These are phyloP conservation scores for Pelosia muscerda DNA, from an alignment of 2,888 invertebrate genomes.

Conservation along the genomic window DNA sequence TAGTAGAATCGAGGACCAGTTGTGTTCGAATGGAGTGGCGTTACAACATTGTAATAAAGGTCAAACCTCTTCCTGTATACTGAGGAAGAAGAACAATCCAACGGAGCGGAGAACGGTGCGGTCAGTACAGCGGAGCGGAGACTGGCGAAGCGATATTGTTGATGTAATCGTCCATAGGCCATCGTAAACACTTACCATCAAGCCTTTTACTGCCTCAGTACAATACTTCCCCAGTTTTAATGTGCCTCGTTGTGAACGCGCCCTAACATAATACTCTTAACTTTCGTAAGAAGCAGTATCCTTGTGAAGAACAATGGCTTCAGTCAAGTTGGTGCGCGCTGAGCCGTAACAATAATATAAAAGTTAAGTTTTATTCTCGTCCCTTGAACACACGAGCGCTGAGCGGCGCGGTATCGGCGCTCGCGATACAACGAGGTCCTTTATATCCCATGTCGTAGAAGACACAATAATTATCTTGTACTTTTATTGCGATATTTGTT, in stretches of 20 bases:
- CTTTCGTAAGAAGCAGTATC: not conserved
- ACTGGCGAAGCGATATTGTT: not conserved
- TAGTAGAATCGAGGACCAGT: too few relatives aligned
- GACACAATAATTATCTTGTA: not conserved
- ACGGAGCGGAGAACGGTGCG: too few relatives aligned
- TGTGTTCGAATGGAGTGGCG: not conserved
- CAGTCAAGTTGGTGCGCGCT: not conserved
- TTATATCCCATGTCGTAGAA: not conserved
- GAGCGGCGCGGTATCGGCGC: not conserved
- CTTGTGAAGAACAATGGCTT: not conserved
- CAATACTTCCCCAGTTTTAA: not conserved
- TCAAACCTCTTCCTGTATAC: not conserved
- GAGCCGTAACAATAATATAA: constrained; percentile 4
- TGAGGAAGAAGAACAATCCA: not conserved
- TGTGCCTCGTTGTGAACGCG: not conserved
- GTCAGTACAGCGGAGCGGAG: not conserved
- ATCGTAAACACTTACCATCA: not conserved
- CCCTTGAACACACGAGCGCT: not conserved
- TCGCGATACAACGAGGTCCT: too few relatives aligned
- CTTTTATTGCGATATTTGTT: not conserved
- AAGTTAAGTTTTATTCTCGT: constrained; percentile 4
- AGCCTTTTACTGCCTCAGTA: not conserved
- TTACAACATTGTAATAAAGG: not conserved
- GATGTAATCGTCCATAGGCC: not conserved
- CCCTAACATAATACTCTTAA: not conserved